phyloP scores from a whole-genome alignment of 1,140 invertebrate genomes.

The Cyclina sinensis region DNA sequence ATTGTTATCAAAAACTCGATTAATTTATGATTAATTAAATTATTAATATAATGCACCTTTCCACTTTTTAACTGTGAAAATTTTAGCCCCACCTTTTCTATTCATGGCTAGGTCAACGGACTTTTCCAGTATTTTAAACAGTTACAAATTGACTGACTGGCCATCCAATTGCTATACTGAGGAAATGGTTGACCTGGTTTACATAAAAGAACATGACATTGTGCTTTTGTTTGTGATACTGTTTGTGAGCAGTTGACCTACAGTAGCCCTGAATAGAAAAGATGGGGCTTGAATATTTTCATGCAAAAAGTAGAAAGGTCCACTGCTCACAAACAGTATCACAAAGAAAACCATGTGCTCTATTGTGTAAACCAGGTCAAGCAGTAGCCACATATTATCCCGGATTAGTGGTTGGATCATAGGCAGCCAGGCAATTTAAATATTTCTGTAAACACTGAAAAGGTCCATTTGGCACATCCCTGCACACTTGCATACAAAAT shows the following conservation, averaged over 20 bases:
- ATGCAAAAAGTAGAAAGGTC: constrained; percentile 12
- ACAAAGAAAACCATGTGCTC: constrained; percentile 11
- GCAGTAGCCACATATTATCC: constrained; percentile 11
- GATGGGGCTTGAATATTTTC: constrained; percentile 11
- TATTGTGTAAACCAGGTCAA: constrained; percentile 12
- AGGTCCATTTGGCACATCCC: constrained; percentile 9
- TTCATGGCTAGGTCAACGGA: constrained; percentile 10
- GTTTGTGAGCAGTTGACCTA: constrained; percentile 11
- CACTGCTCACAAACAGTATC: constrained; percentile 11
- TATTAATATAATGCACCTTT: no score
- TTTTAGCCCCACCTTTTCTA: constrained; percentile 11
- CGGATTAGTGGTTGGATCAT: constrained; percentile 11
- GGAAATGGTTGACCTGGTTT: constrained; percentile 7
- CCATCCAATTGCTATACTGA: constrained; percentile 11
- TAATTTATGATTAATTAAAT: no score
- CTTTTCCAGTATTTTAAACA: constrained; percentile 14
- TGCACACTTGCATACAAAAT: constrained; percentile 12
- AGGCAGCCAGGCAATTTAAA: constrained; percentile 7
- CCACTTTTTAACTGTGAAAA: not conserved
- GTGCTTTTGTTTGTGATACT: not conserved
- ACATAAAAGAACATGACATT: not conserved
- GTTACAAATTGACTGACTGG: constrained; percentile 11
- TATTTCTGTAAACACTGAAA: constrained; percentile 14
- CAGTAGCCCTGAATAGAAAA: constrained; percentile 11
- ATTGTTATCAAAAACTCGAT: no score